A percentile compares a stretch with the other conserved stretches of the same genome.
These are phyloP conservation scores for Formica exsecta DNA, from an alignment of 1,140 invertebrate species.

Conservation along the genomic window DNA sequence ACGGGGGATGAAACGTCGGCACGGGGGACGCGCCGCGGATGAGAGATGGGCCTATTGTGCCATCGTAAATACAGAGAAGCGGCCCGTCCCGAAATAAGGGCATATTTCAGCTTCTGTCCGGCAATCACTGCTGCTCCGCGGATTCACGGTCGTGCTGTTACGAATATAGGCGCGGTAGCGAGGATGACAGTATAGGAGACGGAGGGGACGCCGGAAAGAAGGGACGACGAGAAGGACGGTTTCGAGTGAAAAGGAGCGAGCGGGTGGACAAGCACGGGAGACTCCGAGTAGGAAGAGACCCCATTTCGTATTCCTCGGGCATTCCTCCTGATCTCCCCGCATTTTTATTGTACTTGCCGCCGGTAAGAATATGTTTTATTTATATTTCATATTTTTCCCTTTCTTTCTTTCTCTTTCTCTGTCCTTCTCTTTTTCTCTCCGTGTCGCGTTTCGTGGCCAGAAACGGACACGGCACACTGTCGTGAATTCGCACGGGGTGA, in stretches of 20 bases:
- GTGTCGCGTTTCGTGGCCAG: slow-evolving; percentile 25
- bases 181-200: slow-evolving; percentile 48
- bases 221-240: slow-evolving; percentile 51
- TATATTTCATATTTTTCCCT: slow-evolving; percentile 80
- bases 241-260: slow-evolving; percentile 49
- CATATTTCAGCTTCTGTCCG: slow-evolving; percentile 67
- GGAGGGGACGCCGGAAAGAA: slow-evolving; percentile 57
- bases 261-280: slow-evolving; percentile 2
- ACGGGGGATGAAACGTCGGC: slow-evolving; percentile 61
- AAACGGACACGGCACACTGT: slow-evolving; percentile 27
- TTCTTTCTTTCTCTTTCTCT: slow-evolving; percentile 28
- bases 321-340: slow-evolving; percentile 86
- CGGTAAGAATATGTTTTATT: slow-evolving; percentile 86
- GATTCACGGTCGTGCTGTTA: slow-evolving; percentile 55
- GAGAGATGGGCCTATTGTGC: slow-evolving; percentile 80
- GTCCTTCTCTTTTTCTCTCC: slow-evolving; percentile 21
- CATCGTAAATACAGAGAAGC: slow-evolving; percentile 67
- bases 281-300: slow-evolving; percentile 56
- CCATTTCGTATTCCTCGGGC: slow-evolving; percentile 86
- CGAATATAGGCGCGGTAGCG: slow-evolving; percentile 49
- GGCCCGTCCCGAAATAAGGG: slow-evolving; percentile 65
- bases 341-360: slow-evolving; percentile 85
- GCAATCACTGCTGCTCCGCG: slow-evolving; percentile 71
- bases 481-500: slow-evolving; percentile 57
- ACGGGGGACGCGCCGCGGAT: slow-evolving; percentile 73